These are phyloP conservation scores for Chloropsis hardwickii DNA, from an alignment of 2,113 vertebrate genomes.

Conservation along the genomic window DNA sequence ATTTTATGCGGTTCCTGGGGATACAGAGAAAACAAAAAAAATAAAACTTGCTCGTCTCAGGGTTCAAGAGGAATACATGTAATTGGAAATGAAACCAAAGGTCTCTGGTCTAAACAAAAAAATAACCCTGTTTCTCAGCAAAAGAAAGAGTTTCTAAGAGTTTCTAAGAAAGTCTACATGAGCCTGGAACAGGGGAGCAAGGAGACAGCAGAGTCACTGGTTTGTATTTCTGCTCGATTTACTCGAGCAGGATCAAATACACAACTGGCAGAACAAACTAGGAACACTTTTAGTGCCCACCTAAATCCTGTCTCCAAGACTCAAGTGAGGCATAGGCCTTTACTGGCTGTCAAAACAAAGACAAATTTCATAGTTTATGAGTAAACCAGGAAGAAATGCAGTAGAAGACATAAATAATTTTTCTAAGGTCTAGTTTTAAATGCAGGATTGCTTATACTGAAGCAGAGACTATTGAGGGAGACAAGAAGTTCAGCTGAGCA, in stretches of 20 bases:
- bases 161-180: neutral
- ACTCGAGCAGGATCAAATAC: neutral
- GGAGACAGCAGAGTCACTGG: neutral
- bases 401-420: neutral
- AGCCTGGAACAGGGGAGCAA: neutral
- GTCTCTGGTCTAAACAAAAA: neutral
- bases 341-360: neutral
- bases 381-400: neutral
- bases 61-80: neutral
- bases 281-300: neutral
- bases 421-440: neutral
- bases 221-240: neutral
- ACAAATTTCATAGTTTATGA: neutral
- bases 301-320: conserved; percentile 12
- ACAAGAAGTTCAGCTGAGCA: neutral
- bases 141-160: neutral
- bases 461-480: neutral
- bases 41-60: neutral
- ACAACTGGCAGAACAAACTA: neutral
- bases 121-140: neutral
- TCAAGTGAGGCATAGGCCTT: conserved; percentile 13
- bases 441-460: neutral
- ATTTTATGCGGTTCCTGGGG: neutral
- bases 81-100: neutral
- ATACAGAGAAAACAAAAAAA: neutral